Evolutionary conservation across 2,113 vertebrate species (phyloP).

Genomic region (Epinephelus cyanopodus): DNA sequence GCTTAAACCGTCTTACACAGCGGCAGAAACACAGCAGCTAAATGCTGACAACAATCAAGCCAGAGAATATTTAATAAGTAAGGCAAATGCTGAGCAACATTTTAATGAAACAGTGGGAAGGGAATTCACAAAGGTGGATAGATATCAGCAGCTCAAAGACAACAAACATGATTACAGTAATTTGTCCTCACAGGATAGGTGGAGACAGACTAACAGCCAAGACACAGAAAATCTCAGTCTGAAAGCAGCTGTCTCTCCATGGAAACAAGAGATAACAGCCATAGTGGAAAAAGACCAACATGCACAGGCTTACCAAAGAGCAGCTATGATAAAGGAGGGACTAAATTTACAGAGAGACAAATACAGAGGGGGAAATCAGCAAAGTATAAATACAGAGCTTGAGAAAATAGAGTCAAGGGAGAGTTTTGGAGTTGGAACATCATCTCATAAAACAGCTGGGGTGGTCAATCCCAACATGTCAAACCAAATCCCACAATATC

Average conservation of each 20-base stretch:
- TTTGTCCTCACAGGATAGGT: conserved; percentile 64
- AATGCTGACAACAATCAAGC: conserved; percentile 59
- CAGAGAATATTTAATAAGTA: conserved; percentile 61
- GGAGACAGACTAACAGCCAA: conserved; percentile 59
- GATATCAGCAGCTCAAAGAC: conserved; percentile 63
- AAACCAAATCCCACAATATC: conserved; percentile 37
- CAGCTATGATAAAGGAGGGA: conserved; percentile 43
- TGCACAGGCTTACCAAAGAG: conserved; percentile 50
- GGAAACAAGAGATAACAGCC: conserved; percentile 69
- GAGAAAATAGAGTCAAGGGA: conserved; percentile 28
- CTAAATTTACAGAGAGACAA: conserved; percentile 38
- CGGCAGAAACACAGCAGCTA: conserved; percentile 42
- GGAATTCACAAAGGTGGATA: conserved; percentile 55
- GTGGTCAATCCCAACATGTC: conserved; percentile 32
- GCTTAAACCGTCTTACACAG: conserved; percentile 39
- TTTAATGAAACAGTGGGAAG: conserved; percentile 66
- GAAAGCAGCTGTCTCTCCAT: conserved; percentile 44
- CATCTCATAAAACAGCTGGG: conserved; percentile 27
- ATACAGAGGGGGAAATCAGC: conserved; percentile 43
- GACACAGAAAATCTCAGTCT: conserved; percentile 56
- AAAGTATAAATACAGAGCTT: conserved; percentile 26
- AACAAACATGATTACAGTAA: conserved; percentile 64
- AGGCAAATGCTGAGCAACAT: conserved; percentile 56
- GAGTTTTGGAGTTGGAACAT: conserved; percentile 15
- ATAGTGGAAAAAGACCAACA: conserved; percentile 72